Evolutionary conservation across 1,140 invertebrate species (phyloP), one percentile per base, ranked within the genome.

Genomic region (Drosophila pruinosa): DNA sequence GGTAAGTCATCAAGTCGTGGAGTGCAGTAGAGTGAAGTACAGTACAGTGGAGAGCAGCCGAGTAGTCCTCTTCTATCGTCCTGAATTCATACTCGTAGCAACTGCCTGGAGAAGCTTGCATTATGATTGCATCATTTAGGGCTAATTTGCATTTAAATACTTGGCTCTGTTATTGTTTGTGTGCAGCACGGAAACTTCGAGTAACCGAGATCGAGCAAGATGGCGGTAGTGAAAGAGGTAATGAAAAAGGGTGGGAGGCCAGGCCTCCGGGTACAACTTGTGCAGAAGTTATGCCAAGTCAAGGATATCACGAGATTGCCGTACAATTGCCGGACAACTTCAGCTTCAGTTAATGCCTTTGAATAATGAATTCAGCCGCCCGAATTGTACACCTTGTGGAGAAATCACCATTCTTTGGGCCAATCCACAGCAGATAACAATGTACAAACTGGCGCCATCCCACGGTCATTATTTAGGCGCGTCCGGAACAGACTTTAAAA

Each of bases 81-180:
- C 43, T 45, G 21, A 22, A 22, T 22, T 45, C n/a, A 7, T 26
- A 28, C 15, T 36, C 14, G 38, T 0, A 36, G 15, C 41, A 48
- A 65, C 47, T 61, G 63, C 78, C 77, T 54, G 74, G 54, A 69
- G 81, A 62, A 53, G 86, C 67, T 71, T 73, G 81, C 81, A 86
- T 86, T 86, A 86, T 86, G 81, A 86, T 86, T 86, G 81, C 81
- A 86, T 86, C 81, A 86, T 86, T 86, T 86, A 82, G 77, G 78
- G 81, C 81, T 86, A 86, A 86, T 86, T 86, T 86, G 82, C 81
- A 86, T 86, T 86, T 86, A 86, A 86, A 86, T 86, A 75, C 82
- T 82, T 78, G 81, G 69, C 78, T 81, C 73, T 81, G 81, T 77
- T 86, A 86, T 85, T 85, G 81, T 85, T 86, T 73, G 73, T 70